A percentile compares a stretch with the other conserved stretches of the same genome.
These are phyloP conservation scores for Tachycineta bicolor DNA, from an alignment of 2,113 vertebrate species.

Conservation along the genomic window DNA sequence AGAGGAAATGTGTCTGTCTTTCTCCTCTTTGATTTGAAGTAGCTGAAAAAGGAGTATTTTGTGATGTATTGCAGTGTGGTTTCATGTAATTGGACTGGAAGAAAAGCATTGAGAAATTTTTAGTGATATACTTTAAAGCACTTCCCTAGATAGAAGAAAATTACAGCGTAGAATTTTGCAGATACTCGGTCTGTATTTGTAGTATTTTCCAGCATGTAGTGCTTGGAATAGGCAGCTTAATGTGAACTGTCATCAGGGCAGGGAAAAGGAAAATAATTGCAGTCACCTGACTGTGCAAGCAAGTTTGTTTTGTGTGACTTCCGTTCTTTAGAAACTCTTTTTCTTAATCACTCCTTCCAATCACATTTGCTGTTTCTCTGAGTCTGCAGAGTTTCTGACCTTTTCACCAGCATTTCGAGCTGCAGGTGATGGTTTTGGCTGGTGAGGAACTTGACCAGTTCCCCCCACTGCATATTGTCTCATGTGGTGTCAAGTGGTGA, in stretches of 20 bases:
- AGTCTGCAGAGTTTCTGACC: neutral
- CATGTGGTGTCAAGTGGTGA: neutral
- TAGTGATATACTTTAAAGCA: neutral
- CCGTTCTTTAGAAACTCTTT: neutral
- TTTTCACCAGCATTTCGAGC: neutral
- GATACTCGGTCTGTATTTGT: neutral
- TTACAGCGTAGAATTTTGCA: neutral
- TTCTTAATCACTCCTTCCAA: neutral
- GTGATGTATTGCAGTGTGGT: neutral
- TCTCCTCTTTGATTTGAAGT: neutral
- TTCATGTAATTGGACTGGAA: neutral
- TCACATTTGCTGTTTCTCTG: neutral
- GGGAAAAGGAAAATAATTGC: neutral
- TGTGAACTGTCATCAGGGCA: neutral
- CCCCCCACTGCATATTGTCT: neutral
- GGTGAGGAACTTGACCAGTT: fast-evolving
- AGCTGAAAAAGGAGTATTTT: neutral
- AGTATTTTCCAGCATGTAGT: neutral
- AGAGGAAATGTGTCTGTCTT: neutral
- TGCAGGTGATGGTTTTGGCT: neutral
- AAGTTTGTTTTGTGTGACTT: neutral
- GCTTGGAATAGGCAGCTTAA: neutral
- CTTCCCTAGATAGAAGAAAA: neutral
- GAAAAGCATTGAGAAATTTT: neutral
- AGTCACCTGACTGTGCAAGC: neutral